Evolutionary conservation across 2,888 invertebrate genomes (phyloP).

Genomic region (Allygus modestus): DNA sequence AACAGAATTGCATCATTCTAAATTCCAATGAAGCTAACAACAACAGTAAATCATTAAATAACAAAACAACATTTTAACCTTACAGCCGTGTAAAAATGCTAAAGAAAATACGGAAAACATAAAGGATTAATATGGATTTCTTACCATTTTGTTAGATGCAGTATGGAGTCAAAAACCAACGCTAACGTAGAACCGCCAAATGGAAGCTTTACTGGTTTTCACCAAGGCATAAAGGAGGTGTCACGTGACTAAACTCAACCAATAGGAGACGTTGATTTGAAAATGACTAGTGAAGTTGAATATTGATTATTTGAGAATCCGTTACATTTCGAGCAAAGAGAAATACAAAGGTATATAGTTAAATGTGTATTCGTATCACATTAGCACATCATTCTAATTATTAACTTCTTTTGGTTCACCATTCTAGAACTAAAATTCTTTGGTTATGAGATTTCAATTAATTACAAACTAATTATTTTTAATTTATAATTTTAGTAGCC

Average conservation of each 20-base stretch:
- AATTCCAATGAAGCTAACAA: background rate
- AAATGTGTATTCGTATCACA: too few species aligned
- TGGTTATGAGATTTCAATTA: too few species aligned
- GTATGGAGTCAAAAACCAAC: slow-evolving; percentile 52
- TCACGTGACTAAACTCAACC: slow-evolving; percentile 45
- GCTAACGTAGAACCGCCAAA: slow-evolving; percentile 49
- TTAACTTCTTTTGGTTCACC: too few species aligned
- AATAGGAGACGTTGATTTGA: slow-evolving; percentile 24
- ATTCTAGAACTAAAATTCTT: too few species aligned
- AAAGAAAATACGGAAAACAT: background rate
- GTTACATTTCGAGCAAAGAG: slow-evolving; percentile 14
- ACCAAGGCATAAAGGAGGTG: slow-evolving; percentile 38
- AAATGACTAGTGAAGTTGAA: slow-evolving; percentile 11
- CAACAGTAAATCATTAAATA: background rate
- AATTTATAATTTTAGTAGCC: too few species aligned
- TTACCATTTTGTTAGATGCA: slow-evolving; percentile 53
- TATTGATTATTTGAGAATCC: slow-evolving; percentile 36
- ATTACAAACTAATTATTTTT: too few species aligned
- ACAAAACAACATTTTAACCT: background rate
- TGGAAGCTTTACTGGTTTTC: slow-evolving; percentile 33
- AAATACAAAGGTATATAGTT: background rate
- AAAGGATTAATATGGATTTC: slow-evolving; percentile 37
- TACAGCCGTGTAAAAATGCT: background rate
- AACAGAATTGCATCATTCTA: slow-evolving; percentile 72
- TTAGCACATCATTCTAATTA: too few species aligned